These are phyloP conservation scores for Tridacna crocea DNA, from an alignment of 2,888 invertebrate genomes.

Conservation along the genomic window DNA sequence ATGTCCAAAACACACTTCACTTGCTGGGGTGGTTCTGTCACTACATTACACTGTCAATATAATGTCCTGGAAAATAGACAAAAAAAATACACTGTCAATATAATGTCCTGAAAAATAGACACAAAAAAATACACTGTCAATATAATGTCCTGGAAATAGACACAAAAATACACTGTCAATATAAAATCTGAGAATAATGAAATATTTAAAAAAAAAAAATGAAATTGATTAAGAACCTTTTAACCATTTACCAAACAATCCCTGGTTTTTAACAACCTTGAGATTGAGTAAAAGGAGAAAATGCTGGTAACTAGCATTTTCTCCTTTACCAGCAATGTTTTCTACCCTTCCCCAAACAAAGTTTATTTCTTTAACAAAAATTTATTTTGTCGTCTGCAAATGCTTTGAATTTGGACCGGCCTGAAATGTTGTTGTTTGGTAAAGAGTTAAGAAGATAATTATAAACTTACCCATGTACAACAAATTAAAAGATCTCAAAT, in stretches of 20 bases:
- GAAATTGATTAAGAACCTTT: no score
- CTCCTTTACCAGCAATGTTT: no score
- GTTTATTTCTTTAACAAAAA: neutral
- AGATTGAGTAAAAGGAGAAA: neutral
- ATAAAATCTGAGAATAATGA: no score
- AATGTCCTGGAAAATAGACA: slow-evolving; percentile 32
- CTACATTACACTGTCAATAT: slow-evolving; percentile 5
- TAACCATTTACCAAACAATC: no score
- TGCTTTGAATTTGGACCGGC: no score
- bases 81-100: neutral
- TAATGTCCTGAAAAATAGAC: slow-evolving; percentile 32
- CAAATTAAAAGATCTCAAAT: neutral
- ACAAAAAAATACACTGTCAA: no score
- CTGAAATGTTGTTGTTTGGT: no score
- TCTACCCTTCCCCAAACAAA: no score
- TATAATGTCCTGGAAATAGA: slow-evolving; percentile 21
- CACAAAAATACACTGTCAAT: no score
- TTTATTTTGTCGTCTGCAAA: neutral
- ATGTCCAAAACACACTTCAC: slow-evolving; percentile 60
- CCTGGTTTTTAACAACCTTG: no score
- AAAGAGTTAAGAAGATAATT: neutral
- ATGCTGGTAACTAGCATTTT: neutral
- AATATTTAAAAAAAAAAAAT: no score
- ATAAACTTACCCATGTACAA: no score
- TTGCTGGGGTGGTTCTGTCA: slow-evolving; percentile 25